Evolutionary conservation across 2,113 vertebrate genomes (phyloP).

Genomic region (Grammomys surdaster): DNA sequence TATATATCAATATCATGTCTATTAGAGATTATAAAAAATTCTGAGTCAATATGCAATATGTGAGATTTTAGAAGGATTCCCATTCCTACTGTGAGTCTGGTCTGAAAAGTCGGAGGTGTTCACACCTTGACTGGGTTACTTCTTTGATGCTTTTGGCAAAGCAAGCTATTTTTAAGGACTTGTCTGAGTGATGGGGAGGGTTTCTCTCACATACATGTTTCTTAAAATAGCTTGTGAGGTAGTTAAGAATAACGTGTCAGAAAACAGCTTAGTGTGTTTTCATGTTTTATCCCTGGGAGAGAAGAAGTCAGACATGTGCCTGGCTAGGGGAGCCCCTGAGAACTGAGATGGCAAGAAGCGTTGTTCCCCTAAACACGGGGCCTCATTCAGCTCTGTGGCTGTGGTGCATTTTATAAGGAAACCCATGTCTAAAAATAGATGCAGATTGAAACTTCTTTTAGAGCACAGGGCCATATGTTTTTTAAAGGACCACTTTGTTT

Average conservation of each 20-base stretch:
- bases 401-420: constrained; percentile 71
- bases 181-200: background rate
- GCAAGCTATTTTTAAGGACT: background rate
- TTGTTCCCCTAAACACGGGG: constrained; percentile 54
- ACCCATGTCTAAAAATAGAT: constrained; percentile 78
- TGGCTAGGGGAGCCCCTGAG: background rate
- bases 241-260: background rate
- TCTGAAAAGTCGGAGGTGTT: background rate
- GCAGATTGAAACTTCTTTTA: constrained; percentile 71
- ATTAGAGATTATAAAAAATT: background rate
- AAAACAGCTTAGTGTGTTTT: constrained; percentile 5
- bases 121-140: background rate
- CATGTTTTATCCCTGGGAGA: background rate
- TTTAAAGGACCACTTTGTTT: constrained; percentile 81
- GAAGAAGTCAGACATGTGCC: background rate
- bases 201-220: background rate
- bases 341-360: background rate
- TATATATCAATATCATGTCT: background rate
- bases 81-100: background rate
- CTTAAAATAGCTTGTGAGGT: constrained; percentile 17
- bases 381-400: constrained; percentile 45
- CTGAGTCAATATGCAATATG: background rate
- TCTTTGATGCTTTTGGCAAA: constrained; percentile 23
- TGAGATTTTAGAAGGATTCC: background rate
- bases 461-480: constrained; percentile 71